These are phyloP conservation scores for Acanthoscelides obtectus DNA, from an alignment of 2,888 invertebrate genomes.

Conservation along the genomic window DNA sequence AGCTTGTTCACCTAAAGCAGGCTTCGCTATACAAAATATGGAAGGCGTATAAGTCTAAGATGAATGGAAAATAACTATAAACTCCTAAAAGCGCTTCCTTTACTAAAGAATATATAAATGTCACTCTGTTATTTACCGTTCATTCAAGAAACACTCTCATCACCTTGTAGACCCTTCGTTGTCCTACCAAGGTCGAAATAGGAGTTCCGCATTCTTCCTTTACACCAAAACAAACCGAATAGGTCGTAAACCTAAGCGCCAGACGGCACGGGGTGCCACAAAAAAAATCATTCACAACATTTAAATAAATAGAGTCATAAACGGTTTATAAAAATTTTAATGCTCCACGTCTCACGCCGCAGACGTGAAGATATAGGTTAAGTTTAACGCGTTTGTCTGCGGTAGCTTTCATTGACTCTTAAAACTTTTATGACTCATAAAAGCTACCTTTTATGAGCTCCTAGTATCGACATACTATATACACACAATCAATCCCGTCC, in stretches of 20 bases:
- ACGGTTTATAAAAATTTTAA: constrained; percentile 30
- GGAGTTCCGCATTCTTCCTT: not conserved
- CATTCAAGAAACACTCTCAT: too few relatives aligned
- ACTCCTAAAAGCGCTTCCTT: too few relatives aligned
- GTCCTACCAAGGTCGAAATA: not conserved
- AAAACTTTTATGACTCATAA: constrained; percentile 48
- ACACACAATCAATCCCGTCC: constrained; percentile 41
- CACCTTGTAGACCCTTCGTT: not conserved
- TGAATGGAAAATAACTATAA: too few relatives aligned
- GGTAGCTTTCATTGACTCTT: constrained; percentile 47
- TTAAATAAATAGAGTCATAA: constrained; percentile 15
- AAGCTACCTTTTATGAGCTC: constrained; percentile 49
- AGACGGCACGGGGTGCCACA: not conserved
- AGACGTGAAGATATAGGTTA: constrained; percentile 20
- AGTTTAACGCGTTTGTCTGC: constrained; percentile 39
- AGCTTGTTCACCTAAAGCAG: too few relatives aligned
- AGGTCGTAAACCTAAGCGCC: not conserved
- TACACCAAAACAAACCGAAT: not conserved
- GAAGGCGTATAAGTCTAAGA: too few relatives aligned
- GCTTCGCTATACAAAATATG: too few relatives aligned
- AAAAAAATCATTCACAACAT: not conserved
- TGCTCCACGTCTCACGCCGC: constrained; percentile 5
- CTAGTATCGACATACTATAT: constrained; percentile 37
- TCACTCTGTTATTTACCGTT: too few relatives aligned
- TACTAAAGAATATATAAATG: too few relatives aligned